Percentiles rank a stretch among this genome's conserved stretches.
Conservation (phyloP, 2,888 invertebrate genomes). For the Chironomus riparius region DNA sequence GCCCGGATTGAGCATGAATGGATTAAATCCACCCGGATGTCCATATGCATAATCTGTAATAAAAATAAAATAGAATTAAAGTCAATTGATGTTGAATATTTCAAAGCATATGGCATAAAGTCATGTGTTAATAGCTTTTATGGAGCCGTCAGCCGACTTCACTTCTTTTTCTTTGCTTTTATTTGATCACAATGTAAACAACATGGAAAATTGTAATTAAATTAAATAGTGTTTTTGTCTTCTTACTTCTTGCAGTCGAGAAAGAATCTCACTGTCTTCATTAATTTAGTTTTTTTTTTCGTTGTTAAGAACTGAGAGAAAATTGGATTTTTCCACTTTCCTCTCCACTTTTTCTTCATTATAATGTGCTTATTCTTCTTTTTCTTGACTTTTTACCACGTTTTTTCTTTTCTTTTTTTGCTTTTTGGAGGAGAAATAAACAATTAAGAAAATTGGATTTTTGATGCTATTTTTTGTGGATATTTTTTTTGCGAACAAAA, state of each 20-base stretch:
- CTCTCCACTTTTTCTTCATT: too few relatives aligned
- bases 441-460: constrained; percentile 23
- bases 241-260: not conserved
- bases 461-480: not conserved
- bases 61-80: constrained; percentile 29
- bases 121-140: constrained; percentile 7
- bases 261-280: not conserved
- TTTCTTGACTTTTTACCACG: not conserved
- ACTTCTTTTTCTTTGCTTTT: not conserved
- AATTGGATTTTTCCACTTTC: not conserved
- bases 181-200: not conserved
- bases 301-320: not conserved
- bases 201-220: constrained; percentile 6
- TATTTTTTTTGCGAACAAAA: too few relatives aligned
- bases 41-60: constrained; percentile 67
- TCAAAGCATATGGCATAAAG: not conserved
- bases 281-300: not conserved
- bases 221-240: constrained; percentile 16
- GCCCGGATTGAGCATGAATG: constrained; percentile 69
- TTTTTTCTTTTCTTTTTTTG: not conserved
- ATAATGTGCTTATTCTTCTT: not conserved
- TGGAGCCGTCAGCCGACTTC: constrained; percentile 9
- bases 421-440: not conserved
- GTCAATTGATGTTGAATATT: not conserved
- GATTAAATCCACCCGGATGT: constrained; percentile 66